phyloP scores from a whole-genome alignment of 2,888 invertebrate species.

The Scaptomyza parva region DNA sequence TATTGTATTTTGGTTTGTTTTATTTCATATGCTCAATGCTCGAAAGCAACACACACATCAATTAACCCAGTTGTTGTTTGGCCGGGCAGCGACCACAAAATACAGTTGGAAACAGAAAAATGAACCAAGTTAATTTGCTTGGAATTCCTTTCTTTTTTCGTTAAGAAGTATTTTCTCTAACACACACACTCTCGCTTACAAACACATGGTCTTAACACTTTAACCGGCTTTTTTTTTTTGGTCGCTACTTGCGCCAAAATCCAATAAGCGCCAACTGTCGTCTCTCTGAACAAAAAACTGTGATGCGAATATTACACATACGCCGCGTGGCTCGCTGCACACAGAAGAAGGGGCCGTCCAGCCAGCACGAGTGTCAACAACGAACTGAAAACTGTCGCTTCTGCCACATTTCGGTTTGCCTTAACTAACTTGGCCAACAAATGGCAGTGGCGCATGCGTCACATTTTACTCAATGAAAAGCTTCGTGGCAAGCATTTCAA shows the following conservation, averaged over 20 bases:
- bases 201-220: slow-evolving; percentile 52
- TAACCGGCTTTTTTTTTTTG: slow-evolving; percentile 65
- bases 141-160: slow-evolving; percentile 50
- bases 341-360: slow-evolving; percentile 40
- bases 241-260: slow-evolving; percentile 65
- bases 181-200: slow-evolving; percentile 11
- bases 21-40: slow-evolving; percentile 40
- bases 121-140: slow-evolving; percentile 68
- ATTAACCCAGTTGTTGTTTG: slow-evolving; percentile 64
- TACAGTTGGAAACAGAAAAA: slow-evolving; percentile 26
- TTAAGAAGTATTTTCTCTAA: slow-evolving; percentile 28
- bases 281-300: slow-evolving; percentile 23
- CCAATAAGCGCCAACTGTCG: slow-evolving; percentile 59
- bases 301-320: slow-evolving; percentile 41
- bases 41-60: slow-evolving; percentile 65
- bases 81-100: slow-evolving; percentile 30
- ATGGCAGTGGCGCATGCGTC: slow-evolving; percentile 60
- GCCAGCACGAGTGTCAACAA: slow-evolving; percentile 67
- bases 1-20: slow-evolving; percentile 46
- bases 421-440: slow-evolving; percentile 1
- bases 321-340: slow-evolving; percentile 50
- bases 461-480: slow-evolving; percentile 76
- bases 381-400: slow-evolving; percentile 61
- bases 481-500: slow-evolving; percentile 52
- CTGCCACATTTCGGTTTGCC: slow-evolving; percentile 10